Evolutionary conservation across 2,888 invertebrate species (phyloP), one percentile per base, ranked within the genome.

Genomic region (Heliothis peltigera): DNA sequence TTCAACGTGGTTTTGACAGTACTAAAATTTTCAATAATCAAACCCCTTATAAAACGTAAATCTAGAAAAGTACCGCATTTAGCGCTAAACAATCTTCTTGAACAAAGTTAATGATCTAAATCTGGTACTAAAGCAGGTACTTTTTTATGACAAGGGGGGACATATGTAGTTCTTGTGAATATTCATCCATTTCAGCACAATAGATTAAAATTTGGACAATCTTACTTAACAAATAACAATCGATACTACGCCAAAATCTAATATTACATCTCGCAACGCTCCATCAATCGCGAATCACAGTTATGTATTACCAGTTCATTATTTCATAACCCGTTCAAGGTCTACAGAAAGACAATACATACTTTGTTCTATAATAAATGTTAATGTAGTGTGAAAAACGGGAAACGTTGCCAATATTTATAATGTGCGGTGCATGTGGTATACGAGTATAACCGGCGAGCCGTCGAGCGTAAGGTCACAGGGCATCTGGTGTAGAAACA

Each of bases 341-440:
- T 57, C 61, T 61, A 61, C 73, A 55, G 56, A 79, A 69, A 83
- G 83, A 89, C 87, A 87, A 83, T 80, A 70, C 81, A 64, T 68
- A 73, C 82, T 84, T 82, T 85, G 83, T 85, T 80, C 35, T 35
- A 35, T 70, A 81, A 86, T 87, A 87, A 89, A 89, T 77, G 78
- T 79, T 84, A 88, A 89, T 84, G 87, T 87, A 78, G 86, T 87
- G 88, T 88, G 81, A 89, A 89, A 87, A 87, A 88, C 77, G 82
- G 78, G 79, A 83, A 87, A 83, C 79, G 73, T 70, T 77, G 81
- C 80, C 84, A 85, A 88, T 90, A 89, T 90, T 89, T 89, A 89
- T 86, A 86, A 85, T 32, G 10, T 39, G 39, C 10, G 39, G 4
- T 39, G n/a, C 39, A 39, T 39, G n/a, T 39, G 39, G 39, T 39